Conservation (phyloP, 2,113 vertebrate species). For the Cacatua alba region DNA sequence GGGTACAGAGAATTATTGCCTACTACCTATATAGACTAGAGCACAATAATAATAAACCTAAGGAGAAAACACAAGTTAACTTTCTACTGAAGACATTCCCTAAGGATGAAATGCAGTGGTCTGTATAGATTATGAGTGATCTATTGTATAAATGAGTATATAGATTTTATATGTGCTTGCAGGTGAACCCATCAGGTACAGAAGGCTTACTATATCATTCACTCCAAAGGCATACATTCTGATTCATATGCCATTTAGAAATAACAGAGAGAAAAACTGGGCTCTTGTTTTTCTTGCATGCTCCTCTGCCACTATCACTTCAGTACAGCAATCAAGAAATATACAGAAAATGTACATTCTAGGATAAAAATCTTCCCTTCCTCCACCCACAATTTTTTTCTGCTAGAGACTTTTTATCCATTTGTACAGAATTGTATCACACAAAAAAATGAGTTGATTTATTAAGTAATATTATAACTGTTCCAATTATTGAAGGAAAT, state of each 20-base stretch:
- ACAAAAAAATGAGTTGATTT: neutral
- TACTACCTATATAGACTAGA: neutral
- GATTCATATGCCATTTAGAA: neutral
- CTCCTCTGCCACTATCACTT: neutral
- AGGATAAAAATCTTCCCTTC: neutral
- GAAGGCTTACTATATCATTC: neutral
- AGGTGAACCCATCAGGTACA: neutral
- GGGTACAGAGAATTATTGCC: neutral
- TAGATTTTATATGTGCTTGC: neutral
- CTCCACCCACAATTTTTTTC: neutral
- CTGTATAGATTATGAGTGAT: neutral
- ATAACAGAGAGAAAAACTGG: neutral
- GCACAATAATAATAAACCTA: neutral
- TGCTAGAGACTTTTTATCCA: neutral
- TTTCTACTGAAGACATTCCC: neutral
- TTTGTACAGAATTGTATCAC: neutral
- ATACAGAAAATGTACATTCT: neutral
- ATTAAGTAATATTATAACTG: neutral
- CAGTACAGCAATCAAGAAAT: neutral
- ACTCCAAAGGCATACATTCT: neutral
- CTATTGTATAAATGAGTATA: neutral
- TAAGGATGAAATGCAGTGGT: neutral
- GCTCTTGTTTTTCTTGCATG: neutral
- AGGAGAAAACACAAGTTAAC: neutral
- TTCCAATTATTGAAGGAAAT: slow-evolving; percentile 62